These are phyloP conservation scores for Chlorops oryzae DNA, from an alignment of 1,140 invertebrate species.

Conservation along the genomic window DNA sequence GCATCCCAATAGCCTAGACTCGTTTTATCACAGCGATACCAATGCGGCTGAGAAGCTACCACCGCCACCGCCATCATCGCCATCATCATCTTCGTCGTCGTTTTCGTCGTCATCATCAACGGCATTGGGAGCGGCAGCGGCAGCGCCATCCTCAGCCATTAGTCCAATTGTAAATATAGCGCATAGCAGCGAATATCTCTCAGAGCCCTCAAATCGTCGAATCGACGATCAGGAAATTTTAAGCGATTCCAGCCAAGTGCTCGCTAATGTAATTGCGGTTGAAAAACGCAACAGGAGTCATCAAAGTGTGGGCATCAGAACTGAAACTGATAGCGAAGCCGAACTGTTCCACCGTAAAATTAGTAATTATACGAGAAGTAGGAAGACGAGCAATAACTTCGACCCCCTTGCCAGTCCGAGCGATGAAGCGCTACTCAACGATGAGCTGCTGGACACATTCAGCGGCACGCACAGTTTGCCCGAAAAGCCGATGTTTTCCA, in stretches of 20 bases:
- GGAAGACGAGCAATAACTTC: background rate
- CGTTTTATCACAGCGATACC: no score
- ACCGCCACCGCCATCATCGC: no score
- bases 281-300: slow-evolving; percentile 2
- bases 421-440: background rate
- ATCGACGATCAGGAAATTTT: no score
- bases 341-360: slow-evolving; percentile 1
- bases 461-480: slow-evolving; percentile 34
- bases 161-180: no score
- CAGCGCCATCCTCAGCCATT: no score
- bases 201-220: no score
- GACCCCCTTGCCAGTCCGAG: no score
- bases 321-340: background rate
- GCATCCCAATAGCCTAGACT: background rate
- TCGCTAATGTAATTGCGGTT: background rate
- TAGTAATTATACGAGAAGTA: background rate
- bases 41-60: no score
- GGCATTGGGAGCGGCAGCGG: no score
- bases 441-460: slow-evolving; percentile 27
- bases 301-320: background rate
- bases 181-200: no score
- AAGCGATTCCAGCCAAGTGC: background rate
- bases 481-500: slow-evolving; percentile 52
- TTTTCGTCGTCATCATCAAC: no score
- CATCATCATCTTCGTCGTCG: no score